Evolutionary conservation across 2,113 vertebrate species (phyloP).

Genomic region (Syngnathus typhle): DNA sequence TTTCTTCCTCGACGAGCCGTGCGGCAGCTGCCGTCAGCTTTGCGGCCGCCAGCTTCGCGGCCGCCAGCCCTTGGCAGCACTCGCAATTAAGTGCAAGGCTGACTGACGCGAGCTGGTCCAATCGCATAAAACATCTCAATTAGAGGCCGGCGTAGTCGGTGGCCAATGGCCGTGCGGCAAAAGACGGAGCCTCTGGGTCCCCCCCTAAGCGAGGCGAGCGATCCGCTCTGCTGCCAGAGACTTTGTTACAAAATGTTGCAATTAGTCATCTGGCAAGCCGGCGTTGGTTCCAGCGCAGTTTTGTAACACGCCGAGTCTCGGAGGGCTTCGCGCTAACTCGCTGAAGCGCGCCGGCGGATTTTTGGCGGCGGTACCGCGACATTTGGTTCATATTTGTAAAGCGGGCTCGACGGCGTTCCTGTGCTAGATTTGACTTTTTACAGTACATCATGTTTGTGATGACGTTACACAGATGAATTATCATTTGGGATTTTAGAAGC

Average conservation of each 20-base stretch:
- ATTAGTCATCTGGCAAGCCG: constrained; percentile 69
- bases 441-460: background rate
- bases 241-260: constrained; percentile 70
- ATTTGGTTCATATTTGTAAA: background rate
- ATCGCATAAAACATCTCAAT: constrained; percentile 41
- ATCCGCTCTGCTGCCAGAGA: constrained; percentile 65
- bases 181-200: constrained; percentile 52
- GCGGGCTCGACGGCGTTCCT: background rate
- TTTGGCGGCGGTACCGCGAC: background rate
- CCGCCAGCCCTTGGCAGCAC: constrained; percentile 50
- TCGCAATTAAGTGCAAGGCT: constrained; percentile 40
- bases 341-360: background rate
- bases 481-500: too few relatives aligned
- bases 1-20: constrained; percentile 14
- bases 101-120: constrained; percentile 23
- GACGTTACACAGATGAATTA: too few relatives aligned
- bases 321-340: background rate
- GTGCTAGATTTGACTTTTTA: background rate
- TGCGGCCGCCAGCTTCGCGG: constrained; percentile 43
- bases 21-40: constrained; percentile 17
- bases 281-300: constrained; percentile 55
- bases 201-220: constrained; percentile 53
- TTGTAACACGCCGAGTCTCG: constrained; percentile 1
- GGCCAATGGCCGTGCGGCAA: constrained; percentile 37
- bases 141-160: constrained; percentile 31